These are phyloP conservation scores for Phragmatobia fuliginosa DNA, from an alignment of 2,888 invertebrate species.

Conservation along the genomic window DNA sequence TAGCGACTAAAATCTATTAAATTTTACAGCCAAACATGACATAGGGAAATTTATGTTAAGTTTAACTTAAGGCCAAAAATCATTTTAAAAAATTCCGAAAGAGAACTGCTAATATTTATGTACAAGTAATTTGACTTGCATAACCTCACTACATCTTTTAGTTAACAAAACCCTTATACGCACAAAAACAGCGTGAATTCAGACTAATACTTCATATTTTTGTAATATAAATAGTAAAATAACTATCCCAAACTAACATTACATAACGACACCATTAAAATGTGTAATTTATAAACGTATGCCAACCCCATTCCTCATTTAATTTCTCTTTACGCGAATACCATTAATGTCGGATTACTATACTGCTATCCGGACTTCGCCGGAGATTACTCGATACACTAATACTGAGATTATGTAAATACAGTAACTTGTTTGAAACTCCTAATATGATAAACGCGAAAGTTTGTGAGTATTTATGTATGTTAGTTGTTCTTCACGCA, in stretches of 20 bases:
- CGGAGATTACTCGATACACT: conserved; percentile 23
- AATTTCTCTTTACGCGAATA: conserved; percentile 42
- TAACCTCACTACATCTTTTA: not conserved
- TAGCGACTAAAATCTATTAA: too few species aligned
- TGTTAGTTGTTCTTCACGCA: too few species aligned
- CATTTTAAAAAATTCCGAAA: too few species aligned
- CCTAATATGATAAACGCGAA: too few species aligned
- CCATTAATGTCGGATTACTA: conserved; percentile 42
- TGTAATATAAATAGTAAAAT: not conserved
- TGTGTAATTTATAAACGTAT: conserved; percentile 26
- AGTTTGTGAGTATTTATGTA: too few species aligned
- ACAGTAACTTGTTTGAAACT: conserved; percentile 10
- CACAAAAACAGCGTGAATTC: not conserved
- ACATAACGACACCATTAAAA: conserved; percentile 10
- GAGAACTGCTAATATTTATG: not conserved
- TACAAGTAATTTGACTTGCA: not conserved
- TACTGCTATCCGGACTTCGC: conserved; percentile 24
- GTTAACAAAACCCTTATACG: not conserved
- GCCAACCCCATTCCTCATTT: conserved; percentile 35
- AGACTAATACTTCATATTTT: not conserved
- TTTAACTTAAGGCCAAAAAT: too few species aligned
- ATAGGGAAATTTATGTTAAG: too few species aligned
- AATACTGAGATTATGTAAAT: conserved; percentile 4
- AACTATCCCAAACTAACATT: not conserved
- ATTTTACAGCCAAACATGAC: too few species aligned